Percentiles rank a stretch among this genome's conserved stretches.
These are phyloP conservation scores for Grallaria varia DNA, from an alignment of 2,113 vertebrate species.

Conservation along the genomic window DNA sequence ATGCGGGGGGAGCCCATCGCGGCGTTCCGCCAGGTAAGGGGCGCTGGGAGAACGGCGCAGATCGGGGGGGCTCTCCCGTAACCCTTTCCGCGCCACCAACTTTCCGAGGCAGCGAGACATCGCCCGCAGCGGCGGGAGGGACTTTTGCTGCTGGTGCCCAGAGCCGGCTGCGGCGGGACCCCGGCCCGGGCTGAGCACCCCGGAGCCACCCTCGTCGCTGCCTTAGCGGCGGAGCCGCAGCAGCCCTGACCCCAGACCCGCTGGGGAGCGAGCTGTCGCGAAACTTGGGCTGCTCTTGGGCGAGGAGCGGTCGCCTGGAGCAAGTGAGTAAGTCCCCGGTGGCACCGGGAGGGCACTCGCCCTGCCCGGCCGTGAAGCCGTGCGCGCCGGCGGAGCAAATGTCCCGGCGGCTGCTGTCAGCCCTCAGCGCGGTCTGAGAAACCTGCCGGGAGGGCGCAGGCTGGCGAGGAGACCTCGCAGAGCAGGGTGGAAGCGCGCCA, in stretches of 20 bases:
- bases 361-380: neutral
- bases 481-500: neutral
- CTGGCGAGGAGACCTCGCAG: neutral
- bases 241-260: neutral
- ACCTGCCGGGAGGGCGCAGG: neutral
- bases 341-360: neutral
- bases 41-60: neutral
- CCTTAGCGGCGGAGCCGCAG: neutral
- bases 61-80: neutral
- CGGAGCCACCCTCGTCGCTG: neutral
- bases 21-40: slow-evolving; percentile 6
- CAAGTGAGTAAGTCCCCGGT: neutral
- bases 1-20: neutral
- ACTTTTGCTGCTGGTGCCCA: neutral
- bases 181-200: neutral
- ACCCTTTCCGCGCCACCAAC: neutral
- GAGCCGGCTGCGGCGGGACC: neutral
- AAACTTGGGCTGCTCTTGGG: slow-evolving; percentile 6
- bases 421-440: neutral
- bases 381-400: neutral
- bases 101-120: neutral
- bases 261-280: neutral
- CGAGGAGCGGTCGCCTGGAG: neutral
- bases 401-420: neutral
- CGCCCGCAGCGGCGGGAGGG: neutral